Evolutionary conservation across 2,888 invertebrate species (phyloP).

Genomic region (Athrips mouffetella): DNA sequence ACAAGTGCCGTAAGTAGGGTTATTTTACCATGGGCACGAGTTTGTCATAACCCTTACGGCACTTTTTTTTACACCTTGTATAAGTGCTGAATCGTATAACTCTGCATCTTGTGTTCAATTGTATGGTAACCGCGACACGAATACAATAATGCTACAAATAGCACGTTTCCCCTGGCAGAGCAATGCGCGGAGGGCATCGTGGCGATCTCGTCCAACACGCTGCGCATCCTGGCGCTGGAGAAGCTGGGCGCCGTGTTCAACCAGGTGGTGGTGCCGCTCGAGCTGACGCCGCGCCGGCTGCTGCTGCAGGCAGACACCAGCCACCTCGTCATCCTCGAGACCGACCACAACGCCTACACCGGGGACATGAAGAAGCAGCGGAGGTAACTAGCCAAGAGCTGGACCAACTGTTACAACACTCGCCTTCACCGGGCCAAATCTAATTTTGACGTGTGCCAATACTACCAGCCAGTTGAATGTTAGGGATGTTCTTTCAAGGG

Average conservation of each 20-base stretch:
- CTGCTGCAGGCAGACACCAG: constrained; percentile 94
- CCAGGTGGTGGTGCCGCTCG: constrained; percentile 94
- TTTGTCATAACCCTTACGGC: too few species aligned
- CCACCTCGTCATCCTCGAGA: constrained; percentile 94
- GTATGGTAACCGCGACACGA: neutral
- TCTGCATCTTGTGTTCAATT: too few species aligned
- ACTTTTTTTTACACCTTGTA: too few species aligned
- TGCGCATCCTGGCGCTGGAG: constrained; percentile 97
- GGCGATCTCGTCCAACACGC: constrained; percentile 98
- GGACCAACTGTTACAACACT: too few species aligned
- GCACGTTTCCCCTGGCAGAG: constrained; percentile 70
- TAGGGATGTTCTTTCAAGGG: too few species aligned
- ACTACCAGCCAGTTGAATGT: too few species aligned
- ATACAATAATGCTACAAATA: neutral
- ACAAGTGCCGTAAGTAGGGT: too few species aligned
- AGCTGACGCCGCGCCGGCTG: constrained; percentile 97
- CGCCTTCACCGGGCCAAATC: too few species aligned
- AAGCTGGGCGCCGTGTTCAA: constrained; percentile 99
- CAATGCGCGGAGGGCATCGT: constrained; percentile 99
- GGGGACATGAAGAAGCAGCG: constrained; percentile 96
- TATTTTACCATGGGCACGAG: too few species aligned
- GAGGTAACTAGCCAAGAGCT: constrained; percentile 69
- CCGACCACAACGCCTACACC: constrained; percentile 99
- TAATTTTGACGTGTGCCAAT: too few species aligned
- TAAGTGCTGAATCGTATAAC: too few species aligned